Percentiles rank a stretch among this genome's conserved stretches.
These are phyloP conservation scores for Rhynchophorus ferrugineus DNA, from an alignment of 1,140 invertebrate species.

Conservation along the genomic window DNA sequence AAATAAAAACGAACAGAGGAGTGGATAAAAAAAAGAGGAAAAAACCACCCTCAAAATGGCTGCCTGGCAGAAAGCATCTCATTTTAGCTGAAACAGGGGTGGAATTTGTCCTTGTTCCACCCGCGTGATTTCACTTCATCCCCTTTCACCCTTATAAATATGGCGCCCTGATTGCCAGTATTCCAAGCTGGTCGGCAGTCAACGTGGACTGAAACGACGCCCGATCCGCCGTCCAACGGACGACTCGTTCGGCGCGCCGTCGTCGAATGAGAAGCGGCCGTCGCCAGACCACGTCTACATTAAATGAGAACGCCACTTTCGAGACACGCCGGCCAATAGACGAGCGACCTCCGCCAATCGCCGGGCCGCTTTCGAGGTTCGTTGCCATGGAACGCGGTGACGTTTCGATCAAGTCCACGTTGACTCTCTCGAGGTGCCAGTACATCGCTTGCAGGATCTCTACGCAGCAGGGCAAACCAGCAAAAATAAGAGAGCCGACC, in stretches of 20 bases:
- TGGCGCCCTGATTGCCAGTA: slow-evolving; percentile 43
- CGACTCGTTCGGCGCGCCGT: too few species aligned
- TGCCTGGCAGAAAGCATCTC: slow-evolving; percentile 43
- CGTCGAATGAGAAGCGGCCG: too few species aligned
- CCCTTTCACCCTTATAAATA: slow-evolving; percentile 43
- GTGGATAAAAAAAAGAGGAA: slow-evolving; percentile 35
- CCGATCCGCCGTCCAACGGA: slow-evolving; percentile 10
- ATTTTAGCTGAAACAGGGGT: slow-evolving; percentile 42
- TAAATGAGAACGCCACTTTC: slow-evolving; percentile 34
- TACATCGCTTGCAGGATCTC: slow-evolving; percentile 40
- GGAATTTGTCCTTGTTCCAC: slow-evolving; percentile 40
- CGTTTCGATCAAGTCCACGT: slow-evolving; percentile 35
- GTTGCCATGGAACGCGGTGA: slow-evolving; percentile 32
- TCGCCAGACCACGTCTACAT: slow-evolving; percentile 23
- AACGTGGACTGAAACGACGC: slow-evolving; percentile 31
- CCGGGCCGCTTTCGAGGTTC: slow-evolving; percentile 21
- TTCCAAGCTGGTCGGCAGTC: slow-evolving; percentile 36
- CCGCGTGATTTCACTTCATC: slow-evolving; percentile 40
- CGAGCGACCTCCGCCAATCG: slow-evolving; percentile 22
- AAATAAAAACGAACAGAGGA: not conserved
- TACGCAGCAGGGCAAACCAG: slow-evolving; percentile 38
- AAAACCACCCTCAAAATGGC: slow-evolving; percentile 44
- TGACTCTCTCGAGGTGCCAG: slow-evolving; percentile 38
- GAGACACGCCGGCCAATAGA: slow-evolving; percentile 23
- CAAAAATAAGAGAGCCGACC: slow-evolving; percentile 31